These are phyloP conservation scores for Hermodice carunculata DNA, from an alignment of 2,888 invertebrate species.

Conservation along the genomic window DNA sequence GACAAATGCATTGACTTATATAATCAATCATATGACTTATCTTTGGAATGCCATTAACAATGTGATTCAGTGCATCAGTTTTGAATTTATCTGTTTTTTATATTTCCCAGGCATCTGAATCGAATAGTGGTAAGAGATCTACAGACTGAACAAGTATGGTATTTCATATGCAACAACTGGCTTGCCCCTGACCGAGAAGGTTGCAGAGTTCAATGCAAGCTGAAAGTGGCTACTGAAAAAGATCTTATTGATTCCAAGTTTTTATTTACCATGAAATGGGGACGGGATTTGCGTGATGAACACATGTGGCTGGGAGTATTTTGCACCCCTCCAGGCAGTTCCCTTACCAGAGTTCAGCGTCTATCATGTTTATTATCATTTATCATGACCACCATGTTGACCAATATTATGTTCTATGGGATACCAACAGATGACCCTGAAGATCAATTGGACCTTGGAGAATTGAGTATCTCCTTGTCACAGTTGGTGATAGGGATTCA, in stretches of 20 bases:
- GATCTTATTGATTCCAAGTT: conserved; percentile 34
- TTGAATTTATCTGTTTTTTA: background rate
- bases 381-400: conserved; percentile 57
- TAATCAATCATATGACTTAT: too few species aligned
- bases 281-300: conserved; percentile 52
- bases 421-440: conserved; percentile 49
- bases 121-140: conserved; percentile 52
- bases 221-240: conserved; percentile 27
- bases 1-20: too few species aligned
- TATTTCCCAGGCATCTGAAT: conserved; percentile 52
- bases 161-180: conserved; percentile 58
- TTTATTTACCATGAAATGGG: conserved; percentile 45
- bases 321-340: conserved; percentile 52
- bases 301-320: conserved; percentile 67
- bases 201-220: too few species aligned
- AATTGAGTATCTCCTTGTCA: conserved; percentile 41
- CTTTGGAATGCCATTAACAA: too few species aligned
- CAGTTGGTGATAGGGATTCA: conserved; percentile 52
- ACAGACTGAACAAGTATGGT: conserved; percentile 48
- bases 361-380: conserved; percentile 60
- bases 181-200: conserved; percentile 47
- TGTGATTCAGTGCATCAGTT: too few species aligned
- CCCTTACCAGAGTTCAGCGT: conserved; percentile 62
- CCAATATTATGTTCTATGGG: conserved; percentile 64
- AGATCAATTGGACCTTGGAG: conserved; percentile 42